These are phyloP conservation scores for Polydrusus cervinus DNA, from an alignment of 2,888 invertebrate species.

Conservation along the genomic window DNA sequence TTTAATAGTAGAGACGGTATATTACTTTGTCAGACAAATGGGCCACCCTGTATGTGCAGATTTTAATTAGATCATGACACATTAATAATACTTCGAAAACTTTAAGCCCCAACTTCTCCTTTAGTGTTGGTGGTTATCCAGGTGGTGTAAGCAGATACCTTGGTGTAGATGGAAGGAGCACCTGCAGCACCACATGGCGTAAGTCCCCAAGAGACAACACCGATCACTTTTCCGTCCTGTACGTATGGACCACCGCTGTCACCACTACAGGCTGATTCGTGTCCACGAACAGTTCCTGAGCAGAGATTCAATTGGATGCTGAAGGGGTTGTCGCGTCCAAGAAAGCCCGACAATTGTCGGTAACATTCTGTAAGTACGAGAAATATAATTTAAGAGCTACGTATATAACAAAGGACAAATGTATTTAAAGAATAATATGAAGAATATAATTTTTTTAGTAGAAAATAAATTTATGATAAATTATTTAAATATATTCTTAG, in stretches of 20 bases:
- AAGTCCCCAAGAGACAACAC: slow-evolving; percentile 75
- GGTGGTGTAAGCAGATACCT: slow-evolving; percentile 70
- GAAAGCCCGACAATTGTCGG: not conserved
- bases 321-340: slow-evolving; percentile 38
- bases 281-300: slow-evolving; percentile 72
- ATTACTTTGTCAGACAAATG: no score
- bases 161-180: slow-evolving; percentile 74
- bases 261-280: slow-evolving; percentile 67
- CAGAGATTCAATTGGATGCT: slow-evolving; percentile 65
- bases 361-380: slow-evolving; percentile 66
- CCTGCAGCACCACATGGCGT: slow-evolving; percentile 73
- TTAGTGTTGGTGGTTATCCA: not conserved
- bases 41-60: no score
- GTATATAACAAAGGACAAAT: not conserved
- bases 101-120: slow-evolving; percentile 20
- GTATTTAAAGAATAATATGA: no score
- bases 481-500: no score
- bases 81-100: no score
- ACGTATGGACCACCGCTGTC: no score
- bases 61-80: no score
- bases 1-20: no score
- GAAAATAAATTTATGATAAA: no score
- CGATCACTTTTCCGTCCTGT: slow-evolving; percentile 56
- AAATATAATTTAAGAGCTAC: no score
- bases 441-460: no score